Base-by-base conservation (phyloP, 2,113 vertebrate species). In the Zosterops borbonicus region DNA sequence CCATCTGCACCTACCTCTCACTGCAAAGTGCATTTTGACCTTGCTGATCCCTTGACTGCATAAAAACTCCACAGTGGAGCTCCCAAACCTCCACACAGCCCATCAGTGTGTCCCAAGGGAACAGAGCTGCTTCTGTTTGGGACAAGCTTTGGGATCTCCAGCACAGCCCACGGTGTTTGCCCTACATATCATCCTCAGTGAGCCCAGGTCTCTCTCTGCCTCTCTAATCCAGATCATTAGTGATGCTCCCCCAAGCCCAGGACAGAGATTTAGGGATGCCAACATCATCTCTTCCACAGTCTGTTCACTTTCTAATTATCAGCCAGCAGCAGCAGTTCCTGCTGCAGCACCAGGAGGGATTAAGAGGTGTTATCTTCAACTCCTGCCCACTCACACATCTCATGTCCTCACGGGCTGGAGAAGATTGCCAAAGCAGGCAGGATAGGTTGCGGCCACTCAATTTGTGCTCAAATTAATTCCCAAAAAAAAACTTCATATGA, bases 71-170 rank as follows among this genome's bases (percentile, higher is more conserved):
- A 4, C 14, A 4, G 42, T 12, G 56, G 63, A 46, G 42, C 20
- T 60, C 3, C 67, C 44, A 46, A 64, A 44, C 6, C 35, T 37
- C 12, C 60, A 2, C 5, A 25, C 2, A 35, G 35, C 9, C 49
- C 15, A 2, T 11, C 24, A 22, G 56, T 1, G 4, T 0, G 0
- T 18, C 18, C 77, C 9, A 5, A 9, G 59, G 0, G 0, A 56
- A 9, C 41, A 19, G 65, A 84, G 56, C 22, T 0, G 0, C 69
- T 9, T 39, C 39, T 7, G 24, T 31, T 0, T 17, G 65, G 56
- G 55, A 24, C 0, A 0, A 12, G 58, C 44, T 27, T 15, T 3
- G 1, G 76, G 44, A 33, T 8, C 59, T 25, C 68, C 7, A 33
- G 47, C 47, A 10, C 5, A 0, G 83, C 78, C 27, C 67, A 6